These are phyloP conservation scores for Trichonephila inaurata DNA, from an alignment of 1,140 invertebrate genomes.

Conservation along the genomic window DNA sequence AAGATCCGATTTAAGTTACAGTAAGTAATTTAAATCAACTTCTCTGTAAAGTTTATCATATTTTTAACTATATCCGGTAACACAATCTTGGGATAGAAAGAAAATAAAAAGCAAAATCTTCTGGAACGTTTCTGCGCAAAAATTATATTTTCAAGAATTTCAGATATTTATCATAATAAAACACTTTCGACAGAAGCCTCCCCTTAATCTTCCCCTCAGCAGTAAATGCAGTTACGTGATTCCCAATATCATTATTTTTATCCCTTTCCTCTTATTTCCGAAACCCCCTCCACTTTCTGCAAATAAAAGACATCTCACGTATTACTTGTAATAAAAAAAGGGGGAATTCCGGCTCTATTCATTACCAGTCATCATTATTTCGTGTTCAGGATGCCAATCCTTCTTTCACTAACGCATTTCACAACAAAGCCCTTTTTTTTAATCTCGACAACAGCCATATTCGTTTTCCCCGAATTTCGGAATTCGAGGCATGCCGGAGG, in stretches of 20 bases:
- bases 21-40: too few relatives aligned
- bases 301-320: conserved; percentile 17
- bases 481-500: neutral
- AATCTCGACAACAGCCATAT: neutral
- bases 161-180: too few relatives aligned
- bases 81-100: too few relatives aligned
- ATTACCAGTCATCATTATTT: neutral
- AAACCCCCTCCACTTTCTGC: neutral
- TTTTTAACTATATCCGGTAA: too few relatives aligned
- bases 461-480: neutral
- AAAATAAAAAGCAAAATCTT: too few relatives aligned
- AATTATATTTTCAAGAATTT: too few relatives aligned
- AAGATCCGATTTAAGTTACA: too few relatives aligned
- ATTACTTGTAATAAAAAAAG: neutral
- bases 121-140: too few relatives aligned
- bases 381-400: neutral
- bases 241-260: neutral
- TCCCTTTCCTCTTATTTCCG: neutral
- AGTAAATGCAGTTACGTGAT: neutral
- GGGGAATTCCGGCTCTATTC: neutral
- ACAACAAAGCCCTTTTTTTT: neutral
- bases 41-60: too few relatives aligned
- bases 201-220: neutral
- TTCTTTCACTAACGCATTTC: neutral
- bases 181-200: neutral